Percentiles rank a stretch among this genome's conserved stretches.
Evolutionary conservation across 2,113 vertebrate species (phyloP).

Genomic region (Paralichthys olivaceus): DNA sequence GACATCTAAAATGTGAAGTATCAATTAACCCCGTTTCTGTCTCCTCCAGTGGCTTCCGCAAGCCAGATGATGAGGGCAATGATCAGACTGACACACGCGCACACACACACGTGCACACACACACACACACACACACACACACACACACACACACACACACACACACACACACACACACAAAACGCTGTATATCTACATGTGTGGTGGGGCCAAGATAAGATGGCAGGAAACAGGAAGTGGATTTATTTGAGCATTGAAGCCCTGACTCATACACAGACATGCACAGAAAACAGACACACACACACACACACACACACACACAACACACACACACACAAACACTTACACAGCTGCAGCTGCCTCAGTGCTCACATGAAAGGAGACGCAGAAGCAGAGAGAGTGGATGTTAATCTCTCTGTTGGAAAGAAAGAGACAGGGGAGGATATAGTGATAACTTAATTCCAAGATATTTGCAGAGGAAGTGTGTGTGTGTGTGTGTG

Average conservation of each 20-base stretch:
- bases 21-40: constrained; percentile 68
- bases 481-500: constrained; percentile 46
- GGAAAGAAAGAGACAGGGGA: constrained; percentile 68
- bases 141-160: not conserved
- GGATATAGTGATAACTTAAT: constrained; percentile 78
- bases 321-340: constrained; percentile 42
- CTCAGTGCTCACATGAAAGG: constrained; percentile 74
- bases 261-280: constrained; percentile 49
- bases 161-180: not conserved
- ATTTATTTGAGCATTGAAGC: constrained; percentile 74
- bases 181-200: constrained; percentile 50
- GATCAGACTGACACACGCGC: constrained; percentile 26
- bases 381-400: constrained; percentile 54
- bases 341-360: constrained; percentile 76
- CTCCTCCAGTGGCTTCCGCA: constrained; percentile 46
- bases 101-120: not conserved
- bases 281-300: constrained; percentile 59
- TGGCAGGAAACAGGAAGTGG: constrained; percentile 77
- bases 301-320: constrained; percentile 24
- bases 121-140: not conserved
- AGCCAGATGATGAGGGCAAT: constrained; percentile 39
- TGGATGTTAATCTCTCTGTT: constrained; percentile 75
- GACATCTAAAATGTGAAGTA: constrained; percentile 64
- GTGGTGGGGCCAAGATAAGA: constrained; percentile 67
- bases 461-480: constrained; percentile 73